Evolutionary conservation across 2,113 vertebrate species (phyloP).

Genomic region (Tupaia tana): DNA sequence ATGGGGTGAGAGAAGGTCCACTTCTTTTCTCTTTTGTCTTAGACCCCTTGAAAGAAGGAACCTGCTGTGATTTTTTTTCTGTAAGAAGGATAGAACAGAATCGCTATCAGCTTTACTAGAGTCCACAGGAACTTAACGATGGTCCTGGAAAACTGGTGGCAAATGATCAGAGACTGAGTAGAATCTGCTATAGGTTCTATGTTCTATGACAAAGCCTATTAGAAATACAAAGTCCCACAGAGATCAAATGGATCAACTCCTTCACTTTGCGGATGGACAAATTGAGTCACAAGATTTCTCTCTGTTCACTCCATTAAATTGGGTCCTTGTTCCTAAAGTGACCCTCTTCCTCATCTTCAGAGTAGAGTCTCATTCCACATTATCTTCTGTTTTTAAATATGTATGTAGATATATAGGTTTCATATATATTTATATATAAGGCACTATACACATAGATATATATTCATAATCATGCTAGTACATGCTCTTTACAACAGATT

Average conservation of each 20-base stretch:
- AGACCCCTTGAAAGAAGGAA: neutral
- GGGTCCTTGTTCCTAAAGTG: neutral
- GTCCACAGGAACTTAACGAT: neutral
- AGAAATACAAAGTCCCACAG: neutral
- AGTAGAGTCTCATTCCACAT: accelerated
- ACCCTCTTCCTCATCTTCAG: neutral
- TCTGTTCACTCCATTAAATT: neutral
- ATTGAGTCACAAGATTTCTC: neutral
- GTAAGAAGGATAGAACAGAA: neutral
- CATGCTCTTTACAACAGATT: neutral
- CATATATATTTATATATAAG: too few species aligned
- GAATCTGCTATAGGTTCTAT: neutral
- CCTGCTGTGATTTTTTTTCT: neutral
- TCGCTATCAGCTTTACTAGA: neutral
- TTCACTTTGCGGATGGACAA: neutral
- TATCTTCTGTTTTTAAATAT: neutral
- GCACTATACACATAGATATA: neutral
- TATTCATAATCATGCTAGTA: neutral
- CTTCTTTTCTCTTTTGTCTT: neutral
- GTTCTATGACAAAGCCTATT: neutral
- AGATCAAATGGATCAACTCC: neutral
- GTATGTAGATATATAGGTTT: neutral
- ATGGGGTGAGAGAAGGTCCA: neutral
- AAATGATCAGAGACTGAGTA: neutral
- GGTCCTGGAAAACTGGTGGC: neutral